phyloP scores from a whole-genome alignment of 1,140 invertebrate genomes.

The Diabrotica undecimpunctata region DNA sequence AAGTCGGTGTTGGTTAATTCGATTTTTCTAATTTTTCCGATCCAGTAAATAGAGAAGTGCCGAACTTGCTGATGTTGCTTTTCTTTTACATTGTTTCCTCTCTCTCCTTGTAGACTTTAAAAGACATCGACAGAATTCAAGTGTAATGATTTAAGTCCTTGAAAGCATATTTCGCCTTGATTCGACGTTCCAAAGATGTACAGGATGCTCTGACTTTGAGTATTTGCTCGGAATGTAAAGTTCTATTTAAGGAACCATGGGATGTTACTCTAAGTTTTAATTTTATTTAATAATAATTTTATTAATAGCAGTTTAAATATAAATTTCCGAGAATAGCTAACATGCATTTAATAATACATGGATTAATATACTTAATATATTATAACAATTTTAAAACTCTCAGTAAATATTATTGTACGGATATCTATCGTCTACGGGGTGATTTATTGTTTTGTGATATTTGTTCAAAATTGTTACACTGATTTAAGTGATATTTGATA shows the following conservation, averaged over 20 bases:
- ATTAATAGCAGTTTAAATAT: too few relatives aligned
- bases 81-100: conserved; percentile 15
- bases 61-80: conserved; percentile 4
- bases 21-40: conserved; percentile 15
- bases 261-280: neutral
- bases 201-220: neutral
- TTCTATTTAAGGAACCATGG: neutral
- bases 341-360: too few relatives aligned
- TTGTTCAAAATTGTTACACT: too few relatives aligned
- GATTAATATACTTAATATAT: too few relatives aligned
- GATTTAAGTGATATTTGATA: too few relatives aligned
- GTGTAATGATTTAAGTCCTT: conserved; percentile 12
- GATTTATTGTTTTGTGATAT: too few relatives aligned
- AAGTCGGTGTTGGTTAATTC: neutral
- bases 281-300: too few relatives aligned
- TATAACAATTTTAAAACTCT: too few relatives aligned
- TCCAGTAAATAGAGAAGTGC: conserved; percentile 11
- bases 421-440: too few relatives aligned
- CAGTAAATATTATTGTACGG: too few relatives aligned
- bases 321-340: too few relatives aligned
- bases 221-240: too few relatives aligned
- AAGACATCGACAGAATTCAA: conserved; percentile 7
- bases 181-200: neutral
- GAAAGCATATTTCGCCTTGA: conserved; percentile 8
- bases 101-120: neutral